These are phyloP conservation scores for Iguana delicatissima DNA, from an alignment of 2,797 vertebrate genomes.

Conservation along the genomic window DNA sequence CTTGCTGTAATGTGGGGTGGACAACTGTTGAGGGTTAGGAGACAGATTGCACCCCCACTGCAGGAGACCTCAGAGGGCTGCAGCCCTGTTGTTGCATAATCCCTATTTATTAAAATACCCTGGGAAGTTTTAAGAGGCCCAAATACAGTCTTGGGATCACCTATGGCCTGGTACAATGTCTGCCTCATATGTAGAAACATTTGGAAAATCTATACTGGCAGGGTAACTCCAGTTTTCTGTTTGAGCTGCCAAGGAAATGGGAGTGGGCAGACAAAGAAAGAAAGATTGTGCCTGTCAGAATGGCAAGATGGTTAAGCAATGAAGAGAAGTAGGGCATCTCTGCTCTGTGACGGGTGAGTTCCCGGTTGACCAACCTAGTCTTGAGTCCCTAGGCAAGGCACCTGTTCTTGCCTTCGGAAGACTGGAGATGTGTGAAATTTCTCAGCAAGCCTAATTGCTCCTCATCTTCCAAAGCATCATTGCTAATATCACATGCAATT, in stretches of 20 bases:
- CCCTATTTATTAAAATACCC: no score
- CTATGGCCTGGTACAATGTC: background rate
- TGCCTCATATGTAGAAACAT: background rate
- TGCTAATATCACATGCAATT: slow-evolving; percentile 15
- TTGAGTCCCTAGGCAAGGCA: background rate
- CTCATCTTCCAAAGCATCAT: background rate
- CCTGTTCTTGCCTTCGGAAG: background rate
- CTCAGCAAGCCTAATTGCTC: slow-evolving; percentile 28
- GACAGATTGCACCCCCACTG: no score
- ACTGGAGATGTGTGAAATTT: slow-evolving; percentile 8
- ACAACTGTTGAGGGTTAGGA: no score
- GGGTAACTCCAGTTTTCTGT: background rate
- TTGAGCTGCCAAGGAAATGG: background rate
- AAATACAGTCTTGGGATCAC: no score
- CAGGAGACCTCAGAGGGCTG: no score
- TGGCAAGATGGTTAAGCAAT: background rate
- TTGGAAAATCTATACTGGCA: background rate
- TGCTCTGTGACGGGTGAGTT: background rate
- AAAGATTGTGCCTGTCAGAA: background rate
- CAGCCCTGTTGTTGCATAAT: no score
- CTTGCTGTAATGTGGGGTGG: background rate
- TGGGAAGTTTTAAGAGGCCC: no score
- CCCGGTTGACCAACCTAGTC: background rate
- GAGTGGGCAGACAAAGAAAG: background rate
- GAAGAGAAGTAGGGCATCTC: background rate